These are phyloP conservation scores for Lycopodina hypogea DNA, from an alignment of 37 sponge, comb jelly and placozoan species.

Conservation along the genomic window DNA sequence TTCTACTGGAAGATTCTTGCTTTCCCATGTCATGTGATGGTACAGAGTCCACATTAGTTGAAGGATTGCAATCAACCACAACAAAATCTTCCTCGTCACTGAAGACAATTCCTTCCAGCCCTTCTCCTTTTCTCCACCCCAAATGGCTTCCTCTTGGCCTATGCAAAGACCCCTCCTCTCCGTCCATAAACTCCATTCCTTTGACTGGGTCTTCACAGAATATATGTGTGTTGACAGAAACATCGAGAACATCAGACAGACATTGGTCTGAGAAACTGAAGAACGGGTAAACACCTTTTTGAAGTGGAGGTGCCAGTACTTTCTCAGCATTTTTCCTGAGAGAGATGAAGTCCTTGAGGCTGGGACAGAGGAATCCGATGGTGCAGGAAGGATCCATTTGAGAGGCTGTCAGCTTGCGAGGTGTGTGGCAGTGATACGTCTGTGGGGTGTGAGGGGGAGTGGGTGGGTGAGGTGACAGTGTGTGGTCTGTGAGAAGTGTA, in stretches of 20 bases:
- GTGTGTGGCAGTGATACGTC: constrained; percentile 85
- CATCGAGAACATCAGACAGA: not conserved
- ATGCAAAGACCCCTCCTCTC: not conserved
- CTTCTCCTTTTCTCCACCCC: not conserved
- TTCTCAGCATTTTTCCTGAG: constrained; percentile 61
- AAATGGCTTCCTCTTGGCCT: not conserved
- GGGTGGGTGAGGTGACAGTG: not conserved
- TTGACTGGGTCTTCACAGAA: too few relatives aligned
- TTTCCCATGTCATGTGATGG: too few relatives aligned
- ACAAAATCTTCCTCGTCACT: constrained; percentile 49
- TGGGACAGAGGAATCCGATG: constrained; percentile 81
- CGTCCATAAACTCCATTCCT: not conserved
- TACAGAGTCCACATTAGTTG: too few relatives aligned
- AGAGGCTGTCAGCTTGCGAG: constrained; percentile 72
- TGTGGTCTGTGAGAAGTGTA: not conserved
- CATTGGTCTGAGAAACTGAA: constrained; percentile 64
- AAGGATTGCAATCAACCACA: constrained; percentile 42
- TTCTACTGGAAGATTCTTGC: too few relatives aligned
- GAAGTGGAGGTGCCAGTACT: constrained; percentile 69
- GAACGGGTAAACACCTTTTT: constrained; percentile 74
- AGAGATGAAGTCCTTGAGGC: constrained; percentile 47
- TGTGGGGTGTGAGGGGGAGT: not conserved
- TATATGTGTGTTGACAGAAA: constrained; percentile 21
- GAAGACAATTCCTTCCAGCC: not conserved
- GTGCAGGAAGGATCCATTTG: constrained; percentile 98